Percentiles rank a stretch among this genome's conserved stretches.
phyloP scores from a whole-genome alignment of 2,888 invertebrate genomes.

The Pachymerium ferrugineum region DNA sequence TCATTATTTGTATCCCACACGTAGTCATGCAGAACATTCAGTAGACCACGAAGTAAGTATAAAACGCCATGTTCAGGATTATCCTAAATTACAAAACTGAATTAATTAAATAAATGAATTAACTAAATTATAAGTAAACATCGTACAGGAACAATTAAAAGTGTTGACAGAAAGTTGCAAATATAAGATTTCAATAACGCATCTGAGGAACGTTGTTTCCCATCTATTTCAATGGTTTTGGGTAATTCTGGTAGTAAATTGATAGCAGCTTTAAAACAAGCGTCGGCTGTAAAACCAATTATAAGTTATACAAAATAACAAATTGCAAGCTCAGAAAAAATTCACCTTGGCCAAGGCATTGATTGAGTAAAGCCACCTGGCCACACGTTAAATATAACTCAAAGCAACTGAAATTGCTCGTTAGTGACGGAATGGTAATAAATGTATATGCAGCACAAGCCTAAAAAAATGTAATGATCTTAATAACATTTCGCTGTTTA shows the following conservation, averaged over 20 bases:
- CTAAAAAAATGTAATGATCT: slow-evolving; percentile 38
- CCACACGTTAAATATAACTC: slow-evolving; percentile 81
- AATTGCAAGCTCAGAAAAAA: background rate
- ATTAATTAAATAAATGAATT: background rate
- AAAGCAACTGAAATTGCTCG: slow-evolving; percentile 68
- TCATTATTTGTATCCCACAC: slow-evolving; percentile 52
- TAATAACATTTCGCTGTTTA: background rate
- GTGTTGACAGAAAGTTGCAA: slow-evolving; percentile 71
- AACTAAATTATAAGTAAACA: background rate
- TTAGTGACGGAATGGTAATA: slow-evolving; percentile 93
- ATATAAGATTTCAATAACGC: slow-evolving; percentile 47
- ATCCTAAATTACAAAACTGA: slow-evolving; percentile 56
- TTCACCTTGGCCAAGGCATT: slow-evolving; percentile 83
- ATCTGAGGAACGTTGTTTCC: slow-evolving; percentile 67
- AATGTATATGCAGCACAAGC: slow-evolving; percentile 94
- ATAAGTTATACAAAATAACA: slow-evolving; percentile 35
- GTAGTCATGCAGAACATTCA: slow-evolving; percentile 72
- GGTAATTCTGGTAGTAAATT: slow-evolving; percentile 73
- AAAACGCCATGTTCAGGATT: slow-evolving; percentile 82
- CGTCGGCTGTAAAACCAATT: slow-evolving; percentile 64
- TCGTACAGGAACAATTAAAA: slow-evolving; percentile 73
- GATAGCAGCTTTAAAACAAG: slow-evolving; percentile 84
- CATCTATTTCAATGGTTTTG: slow-evolving; percentile 63
- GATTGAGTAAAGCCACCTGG: slow-evolving; percentile 80
- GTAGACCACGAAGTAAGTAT: slow-evolving; percentile 69